phyloP scores from a whole-genome alignment of 2,888 invertebrate species.

The Polyommatus iphigenia region DNA sequence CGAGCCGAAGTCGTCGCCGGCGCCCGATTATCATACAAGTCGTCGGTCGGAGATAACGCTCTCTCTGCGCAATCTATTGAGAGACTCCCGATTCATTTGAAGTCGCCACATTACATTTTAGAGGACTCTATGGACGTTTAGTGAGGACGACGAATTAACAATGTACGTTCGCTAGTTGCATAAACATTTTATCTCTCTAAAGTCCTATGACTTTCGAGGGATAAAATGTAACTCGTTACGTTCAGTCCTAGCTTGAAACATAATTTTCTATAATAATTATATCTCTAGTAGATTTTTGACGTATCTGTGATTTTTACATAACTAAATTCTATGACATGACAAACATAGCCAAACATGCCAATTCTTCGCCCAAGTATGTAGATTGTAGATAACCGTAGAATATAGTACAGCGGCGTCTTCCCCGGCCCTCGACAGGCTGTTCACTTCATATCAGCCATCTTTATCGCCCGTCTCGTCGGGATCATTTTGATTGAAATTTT shows the following conservation, averaged over 20 bases:
- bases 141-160: background rate
- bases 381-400: background rate
- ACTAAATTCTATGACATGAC: no score
- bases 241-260: no score
- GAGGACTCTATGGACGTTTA: background rate
- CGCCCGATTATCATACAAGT: background rate
- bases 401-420: background rate
- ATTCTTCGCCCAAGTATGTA: background rate
- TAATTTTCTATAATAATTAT: no score
- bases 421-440: background rate
- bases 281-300: no score
- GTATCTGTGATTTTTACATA: no score
- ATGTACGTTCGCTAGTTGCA: background rate
- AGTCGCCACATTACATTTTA: background rate
- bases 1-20: background rate
- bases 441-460: background rate
- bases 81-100: background rate
- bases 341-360: background rate
- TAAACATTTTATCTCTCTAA: background rate
- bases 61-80: background rate
- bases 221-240: background rate
- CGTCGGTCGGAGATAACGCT: background rate
- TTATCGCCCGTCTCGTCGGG: background rate
- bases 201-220: background rate
- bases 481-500: conserved; percentile 11